phyloP scores from a whole-genome alignment of 2,797 vertebrate species.

The Tamandua tetradactyla region DNA sequence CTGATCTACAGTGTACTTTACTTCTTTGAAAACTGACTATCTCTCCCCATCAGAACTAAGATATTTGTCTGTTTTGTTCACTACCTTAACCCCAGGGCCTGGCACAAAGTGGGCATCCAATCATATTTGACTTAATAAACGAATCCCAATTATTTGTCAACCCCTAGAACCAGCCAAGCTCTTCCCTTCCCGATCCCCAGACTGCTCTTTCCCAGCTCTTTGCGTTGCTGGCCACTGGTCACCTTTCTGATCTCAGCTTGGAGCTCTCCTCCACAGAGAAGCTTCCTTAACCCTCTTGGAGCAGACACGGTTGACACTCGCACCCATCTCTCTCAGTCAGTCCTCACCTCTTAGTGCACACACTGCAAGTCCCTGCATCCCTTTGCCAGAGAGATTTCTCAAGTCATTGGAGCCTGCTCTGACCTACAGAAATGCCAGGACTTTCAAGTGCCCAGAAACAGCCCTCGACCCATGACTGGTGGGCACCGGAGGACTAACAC shows the following conservation, averaged over 20 bases:
- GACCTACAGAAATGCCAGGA: background rate
- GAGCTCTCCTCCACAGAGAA: background rate
- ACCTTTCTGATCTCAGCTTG: background rate
- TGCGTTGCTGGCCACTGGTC: background rate
- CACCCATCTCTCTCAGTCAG: background rate
- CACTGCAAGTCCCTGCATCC: background rate
- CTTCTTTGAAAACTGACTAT: background rate
- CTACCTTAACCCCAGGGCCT: background rate
- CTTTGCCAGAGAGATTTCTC: background rate
- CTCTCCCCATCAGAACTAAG: background rate
- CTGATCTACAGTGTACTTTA: background rate
- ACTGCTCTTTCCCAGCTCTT: background rate
- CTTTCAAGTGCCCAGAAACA: too few relatives aligned
- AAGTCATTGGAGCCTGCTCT: too few relatives aligned
- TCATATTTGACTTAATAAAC: too few relatives aligned
- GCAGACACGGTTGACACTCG: background rate
- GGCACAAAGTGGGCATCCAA: background rate
- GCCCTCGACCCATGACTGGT: too few relatives aligned
- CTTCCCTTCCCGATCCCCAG: accelerated
- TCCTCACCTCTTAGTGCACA: background rate
- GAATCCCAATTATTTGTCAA: background rate
- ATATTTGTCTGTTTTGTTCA: background rate
- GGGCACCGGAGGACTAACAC: background rate
- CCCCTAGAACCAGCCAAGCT: background rate
- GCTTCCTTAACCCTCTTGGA: background rate